Evolutionary conservation across 2,888 invertebrate genomes (phyloP).

Genomic region (Leptopilina drosophilae): DNA sequence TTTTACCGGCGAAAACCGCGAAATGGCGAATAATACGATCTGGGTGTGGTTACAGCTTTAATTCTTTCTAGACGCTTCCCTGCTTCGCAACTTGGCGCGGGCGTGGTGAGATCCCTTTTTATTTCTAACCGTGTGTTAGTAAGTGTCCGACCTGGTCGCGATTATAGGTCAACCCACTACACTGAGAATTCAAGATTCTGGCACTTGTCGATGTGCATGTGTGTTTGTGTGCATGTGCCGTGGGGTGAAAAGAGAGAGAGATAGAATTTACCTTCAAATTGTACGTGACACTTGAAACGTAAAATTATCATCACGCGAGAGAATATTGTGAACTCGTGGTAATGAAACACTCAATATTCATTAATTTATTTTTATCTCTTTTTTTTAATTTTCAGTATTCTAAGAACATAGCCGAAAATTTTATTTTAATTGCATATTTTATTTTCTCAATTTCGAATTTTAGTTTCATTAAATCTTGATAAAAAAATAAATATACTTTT

Average conservation of each 20-base stretch:
- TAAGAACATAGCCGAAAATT: no score
- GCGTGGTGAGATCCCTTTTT: slow-evolving; percentile 38
- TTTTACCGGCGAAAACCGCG: slow-evolving; percentile 31
- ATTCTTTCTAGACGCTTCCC: slow-evolving; percentile 37
- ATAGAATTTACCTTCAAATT: not conserved
- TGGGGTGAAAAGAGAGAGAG: not conserved
- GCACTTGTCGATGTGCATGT: not conserved
- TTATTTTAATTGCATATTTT: no score
- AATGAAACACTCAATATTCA: slow-evolving; percentile 8
- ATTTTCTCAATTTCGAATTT: no score
- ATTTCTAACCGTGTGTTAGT: slow-evolving; percentile 27
- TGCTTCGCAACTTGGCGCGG: slow-evolving; percentile 38
- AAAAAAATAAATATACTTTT: no score
- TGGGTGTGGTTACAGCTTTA: slow-evolving; percentile 41
- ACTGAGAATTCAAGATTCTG: slow-evolving; percentile 24
- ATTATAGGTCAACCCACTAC: slow-evolving; percentile 35
- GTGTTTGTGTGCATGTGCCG: no score
- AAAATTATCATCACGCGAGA: slow-evolving; percentile 18
- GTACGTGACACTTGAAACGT: not conserved
- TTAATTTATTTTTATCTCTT: no score
- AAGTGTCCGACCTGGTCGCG: slow-evolving; percentile 31
- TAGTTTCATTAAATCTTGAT: no score
- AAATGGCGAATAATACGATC: slow-evolving; percentile 41
- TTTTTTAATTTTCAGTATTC: no score
- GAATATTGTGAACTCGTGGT: slow-evolving; percentile 11